Evolutionary conservation across 2,888 invertebrate genomes (phyloP).

Genomic region (Allacma fusca): DNA sequence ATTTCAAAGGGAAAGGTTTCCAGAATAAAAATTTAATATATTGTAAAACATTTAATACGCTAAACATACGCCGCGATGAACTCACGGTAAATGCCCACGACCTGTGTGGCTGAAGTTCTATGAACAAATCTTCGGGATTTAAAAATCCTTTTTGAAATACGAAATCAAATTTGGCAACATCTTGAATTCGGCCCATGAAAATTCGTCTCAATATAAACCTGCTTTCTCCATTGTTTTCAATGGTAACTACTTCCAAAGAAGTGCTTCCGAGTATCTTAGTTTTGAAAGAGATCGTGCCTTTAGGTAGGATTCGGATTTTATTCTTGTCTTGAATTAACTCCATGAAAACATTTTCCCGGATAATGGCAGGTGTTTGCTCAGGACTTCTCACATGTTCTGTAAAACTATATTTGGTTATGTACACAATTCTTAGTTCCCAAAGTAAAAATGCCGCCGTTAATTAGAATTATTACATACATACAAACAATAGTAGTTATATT

Average conservation of each 20-base stretch:
- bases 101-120: neutral
- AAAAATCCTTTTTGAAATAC: neutral
- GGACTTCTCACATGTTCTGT: too few relatives aligned
- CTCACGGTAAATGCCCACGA: too few relatives aligned
- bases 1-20: too few relatives aligned
- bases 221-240: constrained; percentile 46
- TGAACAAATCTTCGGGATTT: neutral
- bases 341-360: constrained; percentile 17
- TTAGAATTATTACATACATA: too few relatives aligned
- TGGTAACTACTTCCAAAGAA: constrained; percentile 25
- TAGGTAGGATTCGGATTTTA: constrained; percentile 50
- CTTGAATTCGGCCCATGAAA: constrained; percentile 38
- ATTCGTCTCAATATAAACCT: neutral
- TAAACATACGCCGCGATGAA: neutral
- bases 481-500: too few relatives aligned
- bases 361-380: neutral
- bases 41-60: too few relatives aligned
- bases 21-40: too few relatives aligned
- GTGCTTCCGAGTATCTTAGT: constrained; percentile 42
- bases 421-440: too few relatives aligned
- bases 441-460: too few relatives aligned
- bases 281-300: constrained; percentile 34
- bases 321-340: constrained; percentile 48
- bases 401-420: too few relatives aligned
- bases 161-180: constrained; percentile 52